Evolutionary conservation across 2,113 vertebrate genomes (phyloP).

Genomic region (Xiphophorus hellerii): DNA sequence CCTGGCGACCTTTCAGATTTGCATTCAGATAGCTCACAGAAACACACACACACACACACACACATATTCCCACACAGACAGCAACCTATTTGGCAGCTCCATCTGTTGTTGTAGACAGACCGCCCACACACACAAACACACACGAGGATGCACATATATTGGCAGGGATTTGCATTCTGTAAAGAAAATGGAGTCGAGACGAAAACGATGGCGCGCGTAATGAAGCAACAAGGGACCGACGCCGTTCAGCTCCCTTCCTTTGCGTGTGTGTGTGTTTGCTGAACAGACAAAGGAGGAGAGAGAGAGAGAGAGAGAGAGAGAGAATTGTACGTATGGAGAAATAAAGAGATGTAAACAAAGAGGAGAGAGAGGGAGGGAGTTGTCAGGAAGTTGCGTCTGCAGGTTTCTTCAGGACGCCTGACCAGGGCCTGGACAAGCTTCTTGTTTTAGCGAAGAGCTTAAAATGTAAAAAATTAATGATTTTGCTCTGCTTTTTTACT

Average conservation of each 20-base stretch:
- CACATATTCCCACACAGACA: conserved; percentile 31
- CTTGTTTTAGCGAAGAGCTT: conserved; percentile 3
- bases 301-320: conserved; percentile 18
- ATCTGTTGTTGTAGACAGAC: conserved; percentile 58
- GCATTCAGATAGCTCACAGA: conserved; percentile 51
- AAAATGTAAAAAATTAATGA: background rate
- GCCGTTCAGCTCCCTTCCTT: conserved; percentile 30
- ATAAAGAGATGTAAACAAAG: conserved; percentile 50
- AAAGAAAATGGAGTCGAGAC: conserved; percentile 59
- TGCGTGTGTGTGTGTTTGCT: conserved; percentile 30
- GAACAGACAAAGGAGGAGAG: background rate
- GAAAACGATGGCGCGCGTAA: conserved; percentile 62
- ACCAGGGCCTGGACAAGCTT: background rate
- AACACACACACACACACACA: conserved; percentile 20
- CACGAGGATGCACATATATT: conserved; percentile 26
- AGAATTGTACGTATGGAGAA: conserved; percentile 27
- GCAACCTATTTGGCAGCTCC: conserved; percentile 47
- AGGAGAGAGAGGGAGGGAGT: conserved; percentile 5
- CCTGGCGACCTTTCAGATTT: conserved; percentile 44
- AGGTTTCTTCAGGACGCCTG: conserved; percentile 23
- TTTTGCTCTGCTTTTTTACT: background rate
- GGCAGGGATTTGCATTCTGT: conserved; percentile 55
- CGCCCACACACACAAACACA: conserved; percentile 19
- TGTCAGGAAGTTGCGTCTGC: conserved; percentile 21
- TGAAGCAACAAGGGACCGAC: conserved; percentile 58